These are phyloP conservation scores for Pelecanus crispus DNA, from an alignment of 2,113 vertebrate genomes.

Conservation along the genomic window DNA sequence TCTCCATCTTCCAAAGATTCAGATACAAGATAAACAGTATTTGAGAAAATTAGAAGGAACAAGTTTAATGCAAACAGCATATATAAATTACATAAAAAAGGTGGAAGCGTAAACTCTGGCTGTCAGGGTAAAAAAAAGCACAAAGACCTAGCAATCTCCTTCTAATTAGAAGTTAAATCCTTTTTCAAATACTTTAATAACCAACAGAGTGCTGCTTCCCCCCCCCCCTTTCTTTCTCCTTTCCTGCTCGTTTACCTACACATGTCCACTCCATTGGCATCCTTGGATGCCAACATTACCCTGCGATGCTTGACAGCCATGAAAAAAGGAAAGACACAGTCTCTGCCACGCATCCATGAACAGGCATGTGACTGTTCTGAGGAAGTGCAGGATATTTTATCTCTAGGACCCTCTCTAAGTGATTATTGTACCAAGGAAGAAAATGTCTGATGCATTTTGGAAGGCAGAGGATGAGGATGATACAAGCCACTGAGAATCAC, in stretches of 20 bases:
- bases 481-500: neutral
- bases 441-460: neutral
- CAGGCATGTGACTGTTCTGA: accelerated
- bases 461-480: neutral
- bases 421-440: neutral
- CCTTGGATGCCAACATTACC: neutral
- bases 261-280: neutral
- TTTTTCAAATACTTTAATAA: neutral
- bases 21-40: neutral
- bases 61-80: neutral
- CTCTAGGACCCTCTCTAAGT: neutral
- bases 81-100: neutral
- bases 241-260: neutral
- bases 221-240: neutral
- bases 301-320: neutral
- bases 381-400: neutral
- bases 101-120: neutral
- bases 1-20: neutral
- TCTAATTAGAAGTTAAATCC: neutral
- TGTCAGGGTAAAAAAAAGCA: neutral
- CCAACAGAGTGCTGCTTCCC: neutral
- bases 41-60: neutral
- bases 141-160: neutral
- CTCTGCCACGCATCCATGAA: neutral
- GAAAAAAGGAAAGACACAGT: neutral